Evolutionary conservation across 2,888 invertebrate genomes (phyloP).

Genomic region (Dermolepida albohirtum): DNA sequence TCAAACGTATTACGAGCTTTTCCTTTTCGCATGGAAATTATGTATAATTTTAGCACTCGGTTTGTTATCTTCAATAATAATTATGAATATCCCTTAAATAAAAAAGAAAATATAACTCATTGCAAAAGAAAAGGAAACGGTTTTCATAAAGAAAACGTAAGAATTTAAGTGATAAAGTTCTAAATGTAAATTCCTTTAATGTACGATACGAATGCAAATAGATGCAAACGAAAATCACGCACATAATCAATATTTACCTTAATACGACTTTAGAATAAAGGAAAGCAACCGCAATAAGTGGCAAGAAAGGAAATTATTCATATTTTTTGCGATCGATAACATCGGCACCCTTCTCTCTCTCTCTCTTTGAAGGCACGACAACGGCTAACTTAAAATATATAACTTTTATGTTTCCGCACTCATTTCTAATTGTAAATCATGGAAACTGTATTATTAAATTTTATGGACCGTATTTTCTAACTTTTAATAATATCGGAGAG

Average conservation of each 20-base stretch:
- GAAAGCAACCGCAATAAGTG: neutral
- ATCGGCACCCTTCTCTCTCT: neutral
- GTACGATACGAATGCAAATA: constrained; percentile 10
- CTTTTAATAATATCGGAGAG: neutral
- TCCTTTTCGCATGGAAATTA: too few species aligned
- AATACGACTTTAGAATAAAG: too few species aligned
- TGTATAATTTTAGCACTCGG: too few species aligned
- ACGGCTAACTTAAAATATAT: constrained; percentile 6
- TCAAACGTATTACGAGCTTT: too few species aligned
- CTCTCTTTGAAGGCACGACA: constrained; percentile 3
- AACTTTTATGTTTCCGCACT: neutral
- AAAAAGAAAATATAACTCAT: too few species aligned
- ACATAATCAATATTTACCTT: constrained; percentile 2
- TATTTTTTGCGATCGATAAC: constrained; percentile 6
- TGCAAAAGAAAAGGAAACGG: neutral
- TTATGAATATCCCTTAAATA: too few species aligned
- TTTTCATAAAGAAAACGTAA: constrained; percentile 1
- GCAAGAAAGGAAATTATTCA: constrained; percentile 1
- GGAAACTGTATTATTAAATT: constrained; percentile 7
- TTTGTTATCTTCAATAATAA: too few species aligned
- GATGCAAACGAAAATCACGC: constrained; percentile 17
- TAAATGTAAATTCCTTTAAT: constrained; percentile 1
- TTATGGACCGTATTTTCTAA: constrained; percentile 7
- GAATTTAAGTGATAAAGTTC: constrained; percentile 1
- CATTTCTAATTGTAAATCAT: constrained; percentile 6